Evolutionary conservation across 2,888 invertebrate species (phyloP).

Genomic region (Nomada goodeniana): DNA sequence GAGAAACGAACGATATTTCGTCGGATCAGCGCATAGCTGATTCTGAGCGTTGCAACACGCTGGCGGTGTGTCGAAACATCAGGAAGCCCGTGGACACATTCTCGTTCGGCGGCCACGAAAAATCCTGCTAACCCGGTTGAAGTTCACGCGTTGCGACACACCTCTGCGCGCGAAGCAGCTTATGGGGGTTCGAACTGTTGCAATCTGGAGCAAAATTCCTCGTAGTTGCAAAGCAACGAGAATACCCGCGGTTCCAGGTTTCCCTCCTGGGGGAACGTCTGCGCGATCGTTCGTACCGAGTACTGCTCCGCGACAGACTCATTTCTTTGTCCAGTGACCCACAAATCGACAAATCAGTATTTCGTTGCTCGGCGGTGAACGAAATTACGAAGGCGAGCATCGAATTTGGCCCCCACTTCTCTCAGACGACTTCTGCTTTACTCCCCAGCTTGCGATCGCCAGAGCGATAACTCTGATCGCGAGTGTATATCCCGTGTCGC

Average conservation of each 20-base stretch:
- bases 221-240: conserved; percentile 47
- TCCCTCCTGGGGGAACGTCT: conserved; percentile 63
- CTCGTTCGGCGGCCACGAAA: conserved; percentile 45
- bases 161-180: conserved; percentile 8
- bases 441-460: not conserved
- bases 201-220: conserved; percentile 67
- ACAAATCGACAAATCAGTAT: too few relatives aligned
- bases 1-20: conserved; percentile 43
- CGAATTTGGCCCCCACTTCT: too few relatives aligned
- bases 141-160: conserved; percentile 44
- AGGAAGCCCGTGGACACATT: conserved; percentile 47
- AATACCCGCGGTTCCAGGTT: conserved; percentile 52
- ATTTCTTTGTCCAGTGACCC: not conserved
- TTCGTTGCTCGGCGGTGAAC: too few relatives aligned
- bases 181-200: conserved; percentile 44
- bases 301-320: conserved; percentile 40
- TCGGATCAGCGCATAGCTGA: conserved; percentile 56
- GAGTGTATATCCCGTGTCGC: conserved; percentile 40
- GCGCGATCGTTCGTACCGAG: conserved; percentile 54
- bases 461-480: conserved; percentile 4
- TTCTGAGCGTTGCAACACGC: conserved; percentile 51
- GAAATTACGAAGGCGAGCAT: too few relatives aligned
- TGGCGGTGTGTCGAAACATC: conserved; percentile 56
- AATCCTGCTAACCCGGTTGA: conserved; percentile 18
- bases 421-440: not conserved